Evolutionary conservation across 2,797 vertebrate species (phyloP), one percentile per base, ranked within the genome.

Genomic region (Epinephelus coioides): DNA sequence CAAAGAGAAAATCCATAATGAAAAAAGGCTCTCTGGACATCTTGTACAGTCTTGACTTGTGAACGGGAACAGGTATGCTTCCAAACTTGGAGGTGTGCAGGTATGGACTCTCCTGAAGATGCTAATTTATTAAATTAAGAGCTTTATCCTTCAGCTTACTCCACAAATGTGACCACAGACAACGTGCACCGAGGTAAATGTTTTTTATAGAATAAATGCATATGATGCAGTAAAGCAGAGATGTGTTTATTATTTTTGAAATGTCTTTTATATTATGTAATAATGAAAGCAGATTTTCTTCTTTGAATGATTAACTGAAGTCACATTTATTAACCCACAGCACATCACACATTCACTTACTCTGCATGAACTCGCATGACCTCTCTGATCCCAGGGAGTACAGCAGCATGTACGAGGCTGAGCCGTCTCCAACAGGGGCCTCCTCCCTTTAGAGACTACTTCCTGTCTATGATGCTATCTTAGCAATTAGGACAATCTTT

Each of bases 21-120:
- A 47, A 69, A 77, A 30, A 7, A 62, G 40, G 14, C 56, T 47
- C 27, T 19, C 10, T 2, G 6, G 61, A 74, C 1, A 0, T 47
- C 2, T 0, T 81, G 78, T 55, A 71, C 14, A 0, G 66, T 68
- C 77, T 72, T 85, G 73, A 73, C 67, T 83, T 65, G 55, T 76
- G 53, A 59, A 44, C 27, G 56, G 7, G 11, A 61, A 40, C 19
- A 84, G 65, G 18, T 67, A 55, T 79, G 43, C 27, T 63, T 72
- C 21, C 3, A 60, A 56, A 43, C 25, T 14, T 14, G 10, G 18
- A 59, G 43, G 68, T 34, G 27, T 57, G 57, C 13, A 34, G n/a
- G 38, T 54, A 27, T 21, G 15, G 2, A 9, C 18, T 67, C 4
- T 25, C 15, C 27, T 27, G 4, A 0, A 10, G 57, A 43, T 67